A percentile compares a stretch with the other conserved stretches of the same genome.
Evolutionary conservation across 1,140 invertebrate genomes (phyloP).

Genomic region (Pachyrhynchus sulphureomaculatus): DNA sequence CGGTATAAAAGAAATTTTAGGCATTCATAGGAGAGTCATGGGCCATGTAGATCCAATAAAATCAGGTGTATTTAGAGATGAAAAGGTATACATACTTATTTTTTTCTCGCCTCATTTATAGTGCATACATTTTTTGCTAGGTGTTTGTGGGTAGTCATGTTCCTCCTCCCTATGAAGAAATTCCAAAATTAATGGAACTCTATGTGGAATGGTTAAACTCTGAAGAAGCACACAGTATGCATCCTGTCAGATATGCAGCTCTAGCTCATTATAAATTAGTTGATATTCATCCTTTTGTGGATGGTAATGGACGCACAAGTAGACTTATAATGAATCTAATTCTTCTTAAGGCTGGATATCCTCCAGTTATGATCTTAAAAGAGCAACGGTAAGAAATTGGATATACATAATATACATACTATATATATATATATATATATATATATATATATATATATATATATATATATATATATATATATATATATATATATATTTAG

Average conservation of each 20-base stretch:
- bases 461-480: background rate
- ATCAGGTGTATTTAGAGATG: slow-evolving; percentile 73
- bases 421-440: too few species aligned
- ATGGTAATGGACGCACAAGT: slow-evolving; percentile 94
- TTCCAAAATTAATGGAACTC: slow-evolving; percentile 80
- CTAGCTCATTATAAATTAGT: slow-evolving; percentile 96
- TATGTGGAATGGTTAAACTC: slow-evolving; percentile 91
- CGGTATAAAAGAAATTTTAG: slow-evolving; percentile 82
- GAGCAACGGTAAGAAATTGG: slow-evolving; percentile 72
- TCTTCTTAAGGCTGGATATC: slow-evolving; percentile 96
- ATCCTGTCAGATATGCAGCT: slow-evolving; percentile 90
- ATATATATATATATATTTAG: too few species aligned
- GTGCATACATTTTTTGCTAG: slow-evolving; percentile 45
- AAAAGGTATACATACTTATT: slow-evolving; percentile 36
- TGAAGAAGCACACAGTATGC: slow-evolving; percentile 76
- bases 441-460: background rate
- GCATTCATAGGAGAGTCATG: slow-evolving; percentile 89
- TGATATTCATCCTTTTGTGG: slow-evolving; percentile 89
- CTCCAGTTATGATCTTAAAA: slow-evolving; percentile 92
- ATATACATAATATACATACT: background rate
- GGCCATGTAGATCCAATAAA: slow-evolving; percentile 90
- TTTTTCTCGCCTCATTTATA: background rate
- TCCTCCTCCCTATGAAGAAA: slow-evolving; percentile 79
- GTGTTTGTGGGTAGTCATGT: slow-evolving; percentile 92
- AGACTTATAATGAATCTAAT: slow-evolving; percentile 95